Base-by-base conservation (phyloP, 2,888 invertebrate species). In the Sipha maydis region DNA sequence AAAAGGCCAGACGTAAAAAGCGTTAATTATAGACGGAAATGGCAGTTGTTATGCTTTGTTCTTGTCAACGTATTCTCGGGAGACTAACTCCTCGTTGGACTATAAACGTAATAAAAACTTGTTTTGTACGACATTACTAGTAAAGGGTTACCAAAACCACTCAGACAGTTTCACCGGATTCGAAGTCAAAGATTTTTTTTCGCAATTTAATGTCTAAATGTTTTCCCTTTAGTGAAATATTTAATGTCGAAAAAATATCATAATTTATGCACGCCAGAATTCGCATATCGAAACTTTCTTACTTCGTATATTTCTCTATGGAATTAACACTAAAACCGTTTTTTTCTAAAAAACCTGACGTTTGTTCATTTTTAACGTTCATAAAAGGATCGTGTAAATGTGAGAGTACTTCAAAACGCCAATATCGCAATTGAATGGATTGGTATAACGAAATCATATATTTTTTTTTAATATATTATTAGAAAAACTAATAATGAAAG, bases 11-110 rank as follows among this genome's bases (percentile, higher is more conserved):
- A 25, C 31, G 54, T 73, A 38, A 73, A 79, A 54, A 79, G 69
- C 73, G 79, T 86, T 86, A 86, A 86, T 86, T 86, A 86, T 86
- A 86, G 86, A 86, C 79, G 79, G 79, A 17, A 86, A 86, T 56
- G 83, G 56, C 34, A 61, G 83, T 38, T 56, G 73, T 83, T 75
- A n/a, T 38, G 86, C 79, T 85, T 85, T 78, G 79, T 79, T 85
- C 48, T 71, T 41, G 41, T 3, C 48, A 41, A 34, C 34, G 34
- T 73, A 79, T 80, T 56, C 84, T 79, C 86, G 14, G 3, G 86
- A 86, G 86, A 79, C 86, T 34, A 9, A 3, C 11, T 9, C n/a
- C 86, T 86, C 73, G 79, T 28, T 19, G n/a, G 34, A 54, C 86
- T 73, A 86, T 86, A 86, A 86, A 86, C 79, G 86, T 86, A 80